phyloP scores from a whole-genome alignment of 2,797 vertebrate species.

The Molossus molossus region DNA sequence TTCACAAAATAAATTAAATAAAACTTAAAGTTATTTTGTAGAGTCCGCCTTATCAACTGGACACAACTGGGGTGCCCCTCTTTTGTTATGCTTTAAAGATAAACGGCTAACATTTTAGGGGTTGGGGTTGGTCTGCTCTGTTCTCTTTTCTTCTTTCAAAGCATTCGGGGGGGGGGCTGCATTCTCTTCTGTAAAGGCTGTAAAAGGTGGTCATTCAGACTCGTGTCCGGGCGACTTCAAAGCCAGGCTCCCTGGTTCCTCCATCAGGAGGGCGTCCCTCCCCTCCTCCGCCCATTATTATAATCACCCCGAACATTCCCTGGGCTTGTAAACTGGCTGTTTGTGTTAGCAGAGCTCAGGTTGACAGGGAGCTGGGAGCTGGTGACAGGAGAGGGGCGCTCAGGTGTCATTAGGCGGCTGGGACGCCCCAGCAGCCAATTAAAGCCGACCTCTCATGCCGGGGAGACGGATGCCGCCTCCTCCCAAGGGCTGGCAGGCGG shows the following conservation, averaged over 20 bases:
- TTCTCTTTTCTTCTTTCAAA: slow-evolving; percentile 76
- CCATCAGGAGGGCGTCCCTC: slow-evolving; percentile 33
- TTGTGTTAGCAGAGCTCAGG: slow-evolving; percentile 69
- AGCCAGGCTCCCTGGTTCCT: slow-evolving; percentile 63
- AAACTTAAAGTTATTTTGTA: background rate
- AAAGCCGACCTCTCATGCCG: slow-evolving; percentile 69
- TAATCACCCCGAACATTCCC: slow-evolving; percentile 78
- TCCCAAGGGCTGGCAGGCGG: slow-evolving; percentile 71
- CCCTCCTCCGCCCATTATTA: slow-evolving; percentile 78
- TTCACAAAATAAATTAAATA: slow-evolving; percentile 1
- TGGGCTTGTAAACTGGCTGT: slow-evolving; percentile 74
- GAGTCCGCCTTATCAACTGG: background rate
- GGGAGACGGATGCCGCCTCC: slow-evolving; percentile 63
- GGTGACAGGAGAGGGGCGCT: slow-evolving; percentile 64
- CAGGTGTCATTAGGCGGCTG: slow-evolving; percentile 73
- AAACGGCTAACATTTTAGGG: slow-evolving; percentile 69
- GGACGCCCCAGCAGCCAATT: slow-evolving; percentile 79
- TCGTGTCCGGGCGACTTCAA: slow-evolving; percentile 75
- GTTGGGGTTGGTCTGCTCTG: slow-evolving; percentile 61
- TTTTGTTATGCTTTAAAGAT: background rate
- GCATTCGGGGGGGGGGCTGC: slow-evolving; percentile 58
- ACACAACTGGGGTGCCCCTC: background rate
- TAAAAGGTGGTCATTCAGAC: slow-evolving; percentile 60
- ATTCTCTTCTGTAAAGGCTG: slow-evolving; percentile 70
- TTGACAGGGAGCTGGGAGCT: slow-evolving; percentile 71